Evolutionary conservation across 2,888 invertebrate genomes (phyloP), one percentile per base, ranked within the genome.

Genomic region (Cerastis rubricosa): DNA sequence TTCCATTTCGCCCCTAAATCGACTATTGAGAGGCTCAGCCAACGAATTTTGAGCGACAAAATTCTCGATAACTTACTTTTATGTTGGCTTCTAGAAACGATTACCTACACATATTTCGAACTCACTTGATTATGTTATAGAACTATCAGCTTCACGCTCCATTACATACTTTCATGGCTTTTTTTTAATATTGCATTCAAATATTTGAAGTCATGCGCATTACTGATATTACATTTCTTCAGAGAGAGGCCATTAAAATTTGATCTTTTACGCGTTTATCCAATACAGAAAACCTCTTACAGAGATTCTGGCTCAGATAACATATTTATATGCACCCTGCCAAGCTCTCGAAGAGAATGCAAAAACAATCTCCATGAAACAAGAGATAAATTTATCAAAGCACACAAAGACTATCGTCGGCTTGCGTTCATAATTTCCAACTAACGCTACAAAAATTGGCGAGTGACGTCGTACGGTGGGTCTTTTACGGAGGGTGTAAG

Each of bases 361-460:
- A 87, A 85, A 86, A 88, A 85, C 82, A 87, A 85, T 86, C 73
- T 87, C 81, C 76, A 79, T 81, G 77, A 76, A 85, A 88, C 88
- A 88, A 88, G 89, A 89, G 84, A 87, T 81, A 87, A 89, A 88
- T 88, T 89, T 87, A 86, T 89, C 87, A 89, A 88, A 87, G 88
- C 43, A 80, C 83, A 85, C 83, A 85, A 88, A 89, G 87, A 85
- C 88, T 89, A 89, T 88, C 83, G n/a, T 84, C 76, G 71, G 84
- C 90, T 91, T 91, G 91, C 90, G 90, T 91, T 90, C 90, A 90
- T 94, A 94, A 95, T 95, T 93, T 91, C 90, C 87, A 93, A 92
- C 92, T 94, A 94, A 94, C 93, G 91, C 90, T 91, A 90, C 91
- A 94, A 95, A 96, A 95, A 94, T 90, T 94, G 92, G 89, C 91